Percentiles rank a stretch among this genome's conserved stretches.
Conservation (phyloP, 1,140 invertebrate genomes). For the Ips nitidus region DNA sequence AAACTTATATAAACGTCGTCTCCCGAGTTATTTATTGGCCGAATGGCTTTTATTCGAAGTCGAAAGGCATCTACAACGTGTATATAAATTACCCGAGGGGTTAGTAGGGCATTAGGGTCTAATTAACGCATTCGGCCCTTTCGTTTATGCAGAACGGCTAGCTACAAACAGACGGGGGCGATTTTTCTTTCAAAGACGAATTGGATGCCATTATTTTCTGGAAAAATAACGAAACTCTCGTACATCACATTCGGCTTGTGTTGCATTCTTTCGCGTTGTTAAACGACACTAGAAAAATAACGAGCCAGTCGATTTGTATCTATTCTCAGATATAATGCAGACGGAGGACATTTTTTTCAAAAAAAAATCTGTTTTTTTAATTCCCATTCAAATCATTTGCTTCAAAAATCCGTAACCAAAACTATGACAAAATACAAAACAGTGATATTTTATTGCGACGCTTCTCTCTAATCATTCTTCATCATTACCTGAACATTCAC, state of each 20-base stretch:
- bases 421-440: no score
- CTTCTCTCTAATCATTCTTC: no score
- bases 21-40: conserved; percentile 12
- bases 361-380: neutral
- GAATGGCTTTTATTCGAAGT: neutral
- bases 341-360: no score
- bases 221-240: conserved; percentile 4
- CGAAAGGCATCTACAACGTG: no score
- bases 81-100: no score
- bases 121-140: no score
- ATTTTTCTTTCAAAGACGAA: neutral
- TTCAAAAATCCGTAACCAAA: no score
- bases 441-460: no score
- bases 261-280: neutral
- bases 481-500: no score
- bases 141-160: no score
- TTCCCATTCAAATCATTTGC: neutral
- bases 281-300: neutral
- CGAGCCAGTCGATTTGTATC: neutral
- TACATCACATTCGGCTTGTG: conserved; percentile 4
- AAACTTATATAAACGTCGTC: conserved; percentile 18
- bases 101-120: no score
- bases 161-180: neutral
- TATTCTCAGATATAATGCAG: no score
- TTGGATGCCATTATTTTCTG: neutral